Conservation (phyloP, 1,140 invertebrate genomes). For the Habropoda laboriosa region DNA sequence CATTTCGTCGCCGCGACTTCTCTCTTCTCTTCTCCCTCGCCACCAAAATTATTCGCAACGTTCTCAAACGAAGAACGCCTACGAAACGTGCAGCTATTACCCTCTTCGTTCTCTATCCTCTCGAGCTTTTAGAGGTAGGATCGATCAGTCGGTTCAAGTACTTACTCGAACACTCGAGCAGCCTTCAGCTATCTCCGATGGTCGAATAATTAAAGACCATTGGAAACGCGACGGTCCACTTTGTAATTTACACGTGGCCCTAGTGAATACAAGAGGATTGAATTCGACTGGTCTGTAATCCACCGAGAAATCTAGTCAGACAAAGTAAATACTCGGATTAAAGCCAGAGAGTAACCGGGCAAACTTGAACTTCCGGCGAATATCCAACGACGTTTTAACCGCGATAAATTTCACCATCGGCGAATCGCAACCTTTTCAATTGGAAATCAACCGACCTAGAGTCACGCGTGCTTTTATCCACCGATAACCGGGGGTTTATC, state of each 20-base stretch:
- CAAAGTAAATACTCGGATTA: constrained; percentile 49
- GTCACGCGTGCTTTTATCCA: too few relatives aligned
- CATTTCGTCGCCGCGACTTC: background rate
- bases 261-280: constrained; percentile 32
- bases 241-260: constrained; percentile 26
- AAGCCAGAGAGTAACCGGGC: background rate
- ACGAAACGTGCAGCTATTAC: too few relatives aligned
- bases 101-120: too few relatives aligned
- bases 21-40: too few relatives aligned
- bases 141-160: background rate
- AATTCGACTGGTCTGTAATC: constrained; percentile 54
- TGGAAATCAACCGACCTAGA: too few relatives aligned
- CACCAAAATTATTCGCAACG: too few relatives aligned
- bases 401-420: background rate
- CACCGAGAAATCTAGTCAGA: constrained; percentile 44
- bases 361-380: background rate
- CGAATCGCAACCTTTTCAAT: too few relatives aligned
- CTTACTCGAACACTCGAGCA: background rate
- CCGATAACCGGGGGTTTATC: background rate
- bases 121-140: background rate
- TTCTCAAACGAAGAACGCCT: too few relatives aligned
- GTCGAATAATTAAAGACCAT: constrained; percentile 16
- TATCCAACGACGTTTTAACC: background rate
- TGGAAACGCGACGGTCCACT: background rate
- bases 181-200: too few relatives aligned